Base-by-base conservation (phyloP, 1,140 invertebrate genomes). In the Ips typographus region DNA sequence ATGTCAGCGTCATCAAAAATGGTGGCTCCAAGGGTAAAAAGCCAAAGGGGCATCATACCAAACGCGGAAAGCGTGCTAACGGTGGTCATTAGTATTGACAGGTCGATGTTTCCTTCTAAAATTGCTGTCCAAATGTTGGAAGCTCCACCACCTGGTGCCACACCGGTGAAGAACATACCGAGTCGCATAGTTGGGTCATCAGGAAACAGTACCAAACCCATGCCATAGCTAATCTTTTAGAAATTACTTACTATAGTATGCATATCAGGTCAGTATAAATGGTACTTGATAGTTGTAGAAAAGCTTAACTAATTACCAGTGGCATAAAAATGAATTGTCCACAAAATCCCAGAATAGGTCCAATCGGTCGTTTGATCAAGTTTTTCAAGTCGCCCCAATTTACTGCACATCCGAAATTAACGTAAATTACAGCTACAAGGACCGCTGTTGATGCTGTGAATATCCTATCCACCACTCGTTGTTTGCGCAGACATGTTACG, bases 51-150 rank as follows among this genome's bases (percentile, higher is more conserved):
- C 86, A 99, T 96, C 82, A 96, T 92, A 5, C 65, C 76, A 53
- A 80, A 78, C 1, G 78, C 77, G 38, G 73, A 74, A 4, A 80
- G 67, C 7, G 75, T 80, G 68, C 92, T 93, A 58, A 97, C 85
- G 22, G 94, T 91, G 0, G 95, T 98, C 94, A 98, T 95, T 2
- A 94, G 90, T 59, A 98, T 87, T 1, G 93, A 95, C 3, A 98
- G 84, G 83, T 94, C 89, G 0, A 96, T 84, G 82, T 96, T 97
- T 5, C 93, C 95, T 44, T 88, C 90, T 0, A 98, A 79, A 43
- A 96, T 85, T 67, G 93, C 86, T 1, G 94, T 93, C 94, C 95
- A 98, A 73, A 96, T 94, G 79, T 98, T 98, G 22, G 94, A 96
- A 8, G 94, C 93, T 1, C 94, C 95, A 1, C 95, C 95, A 43